Evolutionary conservation across 2,113 vertebrate genomes (phyloP).

Genomic region (Ceuthmochares aereus): DNA sequence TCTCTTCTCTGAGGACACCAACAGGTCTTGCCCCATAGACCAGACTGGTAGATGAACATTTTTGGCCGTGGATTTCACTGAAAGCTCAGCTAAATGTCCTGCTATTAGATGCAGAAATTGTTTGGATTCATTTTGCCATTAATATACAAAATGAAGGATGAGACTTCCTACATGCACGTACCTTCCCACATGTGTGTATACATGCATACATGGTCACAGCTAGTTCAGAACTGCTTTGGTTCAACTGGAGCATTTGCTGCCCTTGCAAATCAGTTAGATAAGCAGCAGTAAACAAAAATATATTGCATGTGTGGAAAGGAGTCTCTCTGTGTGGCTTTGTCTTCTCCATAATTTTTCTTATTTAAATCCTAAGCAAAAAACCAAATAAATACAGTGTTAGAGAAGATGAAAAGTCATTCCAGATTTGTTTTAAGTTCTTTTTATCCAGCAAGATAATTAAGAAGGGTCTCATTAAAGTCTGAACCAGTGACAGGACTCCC

Average conservation of each 20-base stretch:
- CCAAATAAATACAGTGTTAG: neutral
- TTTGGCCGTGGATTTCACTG: neutral
- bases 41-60: neutral
- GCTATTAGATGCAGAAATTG: neutral
- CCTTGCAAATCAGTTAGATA: neutral
- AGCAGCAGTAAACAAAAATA: neutral
- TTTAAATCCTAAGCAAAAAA: constrained; percentile 11
- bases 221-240: neutral
- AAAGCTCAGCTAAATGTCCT: neutral
- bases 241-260: neutral
- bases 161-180: neutral
- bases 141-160: neutral
- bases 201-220: neutral
- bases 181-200: neutral
- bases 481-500: neutral
- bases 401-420: neutral
- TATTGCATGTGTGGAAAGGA: neutral
- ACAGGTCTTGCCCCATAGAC: neutral
- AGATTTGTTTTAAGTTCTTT: constrained; percentile 13
- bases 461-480: neutral
- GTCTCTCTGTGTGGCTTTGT: neutral
- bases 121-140: neutral
- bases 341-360: neutral
- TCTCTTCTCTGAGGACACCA: neutral
- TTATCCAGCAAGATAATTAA: neutral